These are phyloP conservation scores for Psylliodes chrysocephalus DNA, from an alignment of 2,888 invertebrate species.

Conservation along the genomic window DNA sequence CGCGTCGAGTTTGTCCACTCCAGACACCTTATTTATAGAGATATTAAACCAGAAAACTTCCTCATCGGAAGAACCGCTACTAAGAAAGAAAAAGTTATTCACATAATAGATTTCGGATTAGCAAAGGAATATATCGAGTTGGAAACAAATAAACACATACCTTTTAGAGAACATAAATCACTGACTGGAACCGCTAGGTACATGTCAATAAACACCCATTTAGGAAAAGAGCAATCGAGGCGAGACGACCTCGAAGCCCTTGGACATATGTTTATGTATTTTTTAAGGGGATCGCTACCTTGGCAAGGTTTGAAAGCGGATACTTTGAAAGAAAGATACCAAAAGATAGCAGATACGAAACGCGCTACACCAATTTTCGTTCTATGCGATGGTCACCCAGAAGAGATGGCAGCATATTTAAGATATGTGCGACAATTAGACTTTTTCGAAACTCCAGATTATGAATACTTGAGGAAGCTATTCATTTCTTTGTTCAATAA, in stretches of 20 bases:
- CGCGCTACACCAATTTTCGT: slow-evolving; percentile 98
- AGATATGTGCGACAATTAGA: slow-evolving; percentile 96
- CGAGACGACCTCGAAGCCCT: slow-evolving; percentile 98
- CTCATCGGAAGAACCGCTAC: slow-evolving; percentile 98
- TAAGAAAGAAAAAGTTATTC: slow-evolving; percentile 98
- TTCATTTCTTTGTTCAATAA: slow-evolving; percentile 93
- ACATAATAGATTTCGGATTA: slow-evolving; percentile 99
- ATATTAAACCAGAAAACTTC: slow-evolving; percentile 99
- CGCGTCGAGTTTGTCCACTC: slow-evolving; percentile 99
- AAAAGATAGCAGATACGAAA: slow-evolving; percentile 99
- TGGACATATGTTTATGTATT: slow-evolving; percentile 99
- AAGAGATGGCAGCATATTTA: slow-evolving; percentile 97
- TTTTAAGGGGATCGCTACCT: slow-evolving; percentile 98
- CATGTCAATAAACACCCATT: slow-evolving; percentile 99
- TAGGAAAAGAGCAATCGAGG: slow-evolving; percentile 99
- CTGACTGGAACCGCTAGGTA: slow-evolving; percentile 97
- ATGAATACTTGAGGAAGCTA: slow-evolving; percentile 96
- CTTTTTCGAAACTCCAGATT: slow-evolving; percentile 99
- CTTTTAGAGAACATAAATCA: slow-evolving; percentile 99
- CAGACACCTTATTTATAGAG: slow-evolving; percentile 98
- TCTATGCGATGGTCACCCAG: slow-evolving; percentile 87
- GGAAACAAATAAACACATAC: slow-evolving; percentile 99
- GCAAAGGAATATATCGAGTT: slow-evolving; percentile 99
- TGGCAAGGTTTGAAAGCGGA: slow-evolving; percentile 99
- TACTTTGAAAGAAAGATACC: slow-evolving; percentile 98